These are phyloP conservation scores for Porites evermanni DNA, from an alignment of 92 coral and sea anemone genomes.

Conservation along the genomic window DNA sequence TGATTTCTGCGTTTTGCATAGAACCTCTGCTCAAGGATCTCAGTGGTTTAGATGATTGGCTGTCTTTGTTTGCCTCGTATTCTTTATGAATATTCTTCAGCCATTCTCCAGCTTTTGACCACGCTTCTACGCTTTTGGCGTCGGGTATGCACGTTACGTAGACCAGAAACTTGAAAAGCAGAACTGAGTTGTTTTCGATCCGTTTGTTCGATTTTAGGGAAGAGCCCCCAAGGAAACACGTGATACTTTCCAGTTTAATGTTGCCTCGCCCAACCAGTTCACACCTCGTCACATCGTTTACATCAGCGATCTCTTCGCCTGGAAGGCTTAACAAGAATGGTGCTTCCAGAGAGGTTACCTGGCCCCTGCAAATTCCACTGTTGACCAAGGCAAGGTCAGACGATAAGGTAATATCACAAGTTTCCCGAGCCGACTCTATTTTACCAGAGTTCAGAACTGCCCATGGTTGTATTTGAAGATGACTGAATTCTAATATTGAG, in stretches of 20 bases:
- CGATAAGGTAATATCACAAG: constrained; percentile 44
- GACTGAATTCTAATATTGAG: constrained; percentile 48
- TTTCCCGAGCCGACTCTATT: constrained; percentile 53
- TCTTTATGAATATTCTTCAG: constrained; percentile 61
- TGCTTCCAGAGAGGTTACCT: constrained; percentile 65
- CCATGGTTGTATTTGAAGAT: constrained; percentile 68
- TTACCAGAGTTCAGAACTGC: constrained; percentile 71
- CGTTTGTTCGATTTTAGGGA: constrained; percentile 57
- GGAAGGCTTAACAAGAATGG: constrained; percentile 69
- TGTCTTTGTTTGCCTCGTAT: constrained; percentile 31
- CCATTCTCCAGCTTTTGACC: constrained; percentile 72
- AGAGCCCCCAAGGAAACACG: constrained; percentile 77
- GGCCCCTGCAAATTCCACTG: constrained; percentile 73
- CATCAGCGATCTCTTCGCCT: constrained; percentile 60
- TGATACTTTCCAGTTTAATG: constrained; percentile 64
- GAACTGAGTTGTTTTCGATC: constrained; percentile 57
- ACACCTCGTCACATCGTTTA: constrained; percentile 60
- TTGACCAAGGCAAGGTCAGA: constrained; percentile 73
- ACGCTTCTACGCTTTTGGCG: constrained; percentile 65
- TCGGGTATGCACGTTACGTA: constrained; percentile 68
- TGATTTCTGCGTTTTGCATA: constrained; percentile 52
- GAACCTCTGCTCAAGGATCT: constrained; percentile 42
- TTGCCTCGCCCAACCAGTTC: constrained; percentile 63
- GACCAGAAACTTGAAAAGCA: constrained; percentile 66
- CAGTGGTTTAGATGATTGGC: constrained; percentile 25